Base-by-base conservation (phyloP, 2,797 vertebrate species). In the Chaunax sp. region DNA sequence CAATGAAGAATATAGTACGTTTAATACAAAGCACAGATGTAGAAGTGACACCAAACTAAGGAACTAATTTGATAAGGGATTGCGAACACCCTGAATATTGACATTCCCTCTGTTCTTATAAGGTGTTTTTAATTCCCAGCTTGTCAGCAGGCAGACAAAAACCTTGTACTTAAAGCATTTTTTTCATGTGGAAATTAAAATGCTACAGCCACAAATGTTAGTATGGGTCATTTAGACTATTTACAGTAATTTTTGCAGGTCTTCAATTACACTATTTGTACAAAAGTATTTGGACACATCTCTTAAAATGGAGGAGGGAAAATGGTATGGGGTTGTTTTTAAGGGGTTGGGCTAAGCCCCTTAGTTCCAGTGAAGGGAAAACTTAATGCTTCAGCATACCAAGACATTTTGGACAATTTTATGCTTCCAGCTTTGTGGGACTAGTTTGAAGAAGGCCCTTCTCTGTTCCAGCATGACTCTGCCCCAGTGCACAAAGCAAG, bases 111-210 rank as follows among this genome's bases (percentile, higher is more conserved):
- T 26, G 30, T 69, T 33, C 12, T 66, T 51, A 25, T 25, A 37
- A 75, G 66, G 50, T 40, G 30, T 75, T 72, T 67, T 64, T 63
- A 65, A 40, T 69, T 37, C 46, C 33, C 46, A 35, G 44, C 44
- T 55, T 40, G 43, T 57, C 49, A 62, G 56, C 66, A 75, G 61
- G 64, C 22, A 75, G 57, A 52, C 22, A 45, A 60, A 77, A 69
- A 62, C 67, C 64, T 49, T 19, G 37, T 12, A 40, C 26, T 53
- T 52, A 18, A 66, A 67, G n/a, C 35, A 67, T 16, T 58, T 61
- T n/a, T 67, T 69, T 20, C 30, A 63, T 19, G 9, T 69, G 23
- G 7, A 69, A 75, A 65, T 68, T 12, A 75, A 76, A 80, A 59
- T 40, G 19, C 25, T 68, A 13, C 35, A 56, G 75, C 45, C 76